Percentiles rank a stretch among this genome's conserved stretches.
phyloP scores from a whole-genome alignment of 1,140 invertebrate species.

The Oryzaephilus surinamensis region DNA sequence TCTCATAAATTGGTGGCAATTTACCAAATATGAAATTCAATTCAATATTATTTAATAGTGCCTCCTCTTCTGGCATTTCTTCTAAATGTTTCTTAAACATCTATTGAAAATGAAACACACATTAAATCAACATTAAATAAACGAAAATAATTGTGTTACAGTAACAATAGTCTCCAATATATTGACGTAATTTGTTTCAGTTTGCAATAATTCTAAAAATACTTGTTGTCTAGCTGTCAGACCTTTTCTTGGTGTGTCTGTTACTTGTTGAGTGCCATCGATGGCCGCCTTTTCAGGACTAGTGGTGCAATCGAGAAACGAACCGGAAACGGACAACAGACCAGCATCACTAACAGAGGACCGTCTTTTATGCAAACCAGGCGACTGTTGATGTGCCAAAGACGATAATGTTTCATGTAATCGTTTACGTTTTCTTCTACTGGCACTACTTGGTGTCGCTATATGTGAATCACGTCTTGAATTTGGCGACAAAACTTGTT shows the following conservation, averaged over 20 bases:
- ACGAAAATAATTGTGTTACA: constrained; percentile 41
- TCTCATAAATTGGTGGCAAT: constrained; percentile 85
- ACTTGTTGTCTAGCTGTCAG: constrained; percentile 74
- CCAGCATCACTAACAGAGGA: constrained; percentile 75
- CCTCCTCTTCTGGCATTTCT: constrained; percentile 60
- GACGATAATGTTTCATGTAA: constrained; percentile 41
- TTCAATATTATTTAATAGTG: constrained; percentile 84
- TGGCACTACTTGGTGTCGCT: constrained; percentile 38
- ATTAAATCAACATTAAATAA: background rate
- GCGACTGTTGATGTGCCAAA: constrained; percentile 38
- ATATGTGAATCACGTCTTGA: constrained; percentile 49
- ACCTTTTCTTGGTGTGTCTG: constrained; percentile 52
- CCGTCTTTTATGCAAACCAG: constrained; percentile 53
- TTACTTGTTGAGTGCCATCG: constrained; percentile 43
- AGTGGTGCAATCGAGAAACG: constrained; percentile 74
- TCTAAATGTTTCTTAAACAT: constrained; percentile 90
- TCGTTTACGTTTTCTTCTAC: constrained; percentile 62
- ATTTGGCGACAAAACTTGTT: constrained; percentile 43
- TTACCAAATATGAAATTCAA: constrained; percentile 94
- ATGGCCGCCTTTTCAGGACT: constrained; percentile 58
- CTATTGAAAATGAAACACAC: constrained; percentile 41
- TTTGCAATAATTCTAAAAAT: constrained; percentile 88
- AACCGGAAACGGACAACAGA: constrained; percentile 71
- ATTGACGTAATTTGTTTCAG: constrained; percentile 93
- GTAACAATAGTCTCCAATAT: constrained; percentile 88